Conservation (phyloP, 1,140 invertebrate species). For the Euwallacea fornicatus region DNA sequence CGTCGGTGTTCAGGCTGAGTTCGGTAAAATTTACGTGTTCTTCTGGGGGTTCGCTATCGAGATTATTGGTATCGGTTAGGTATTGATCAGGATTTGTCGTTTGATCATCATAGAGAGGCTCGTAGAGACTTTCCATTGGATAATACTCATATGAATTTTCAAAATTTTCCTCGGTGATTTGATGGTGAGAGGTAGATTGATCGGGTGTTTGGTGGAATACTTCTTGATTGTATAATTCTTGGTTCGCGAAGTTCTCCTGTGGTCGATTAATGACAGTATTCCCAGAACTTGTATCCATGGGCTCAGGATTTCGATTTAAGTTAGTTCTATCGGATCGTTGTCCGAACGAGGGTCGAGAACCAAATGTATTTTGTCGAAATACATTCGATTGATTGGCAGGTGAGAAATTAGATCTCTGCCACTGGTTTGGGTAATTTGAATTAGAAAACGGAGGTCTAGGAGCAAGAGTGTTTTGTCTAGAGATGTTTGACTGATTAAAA, state of each 20-base stretch:
- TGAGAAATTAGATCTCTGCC: no score
- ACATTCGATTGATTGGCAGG: neutral
- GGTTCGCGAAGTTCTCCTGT: neutral
- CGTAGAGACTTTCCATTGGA: no score
- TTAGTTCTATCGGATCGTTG: conserved; percentile 1
- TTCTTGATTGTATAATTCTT: conserved; percentile 22
- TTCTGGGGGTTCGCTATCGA: neutral
- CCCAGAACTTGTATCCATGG: conserved; percentile 11
- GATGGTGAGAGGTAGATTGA: neutral
- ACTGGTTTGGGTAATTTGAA: neutral
- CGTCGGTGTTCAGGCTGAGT: neutral
- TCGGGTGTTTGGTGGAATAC: conserved; percentile 2
- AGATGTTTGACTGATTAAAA: no score
- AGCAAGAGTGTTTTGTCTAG: no score
- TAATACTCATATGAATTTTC: no score
- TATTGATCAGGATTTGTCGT: no score
- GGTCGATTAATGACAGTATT: conserved; percentile 2
- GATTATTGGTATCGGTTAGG: no score
- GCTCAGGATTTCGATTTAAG: neutral
- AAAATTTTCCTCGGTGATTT: no score
- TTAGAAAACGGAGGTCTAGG: neutral
- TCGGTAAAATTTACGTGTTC: neutral
- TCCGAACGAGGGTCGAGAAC: neutral
- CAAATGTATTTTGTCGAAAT: no score
- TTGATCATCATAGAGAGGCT: no score